A percentile compares a stretch with the other conserved stretches of the same genome.
Evolutionary conservation across 2,113 vertebrate genomes (phyloP).

Genomic region (Mungos mungo): DNA sequence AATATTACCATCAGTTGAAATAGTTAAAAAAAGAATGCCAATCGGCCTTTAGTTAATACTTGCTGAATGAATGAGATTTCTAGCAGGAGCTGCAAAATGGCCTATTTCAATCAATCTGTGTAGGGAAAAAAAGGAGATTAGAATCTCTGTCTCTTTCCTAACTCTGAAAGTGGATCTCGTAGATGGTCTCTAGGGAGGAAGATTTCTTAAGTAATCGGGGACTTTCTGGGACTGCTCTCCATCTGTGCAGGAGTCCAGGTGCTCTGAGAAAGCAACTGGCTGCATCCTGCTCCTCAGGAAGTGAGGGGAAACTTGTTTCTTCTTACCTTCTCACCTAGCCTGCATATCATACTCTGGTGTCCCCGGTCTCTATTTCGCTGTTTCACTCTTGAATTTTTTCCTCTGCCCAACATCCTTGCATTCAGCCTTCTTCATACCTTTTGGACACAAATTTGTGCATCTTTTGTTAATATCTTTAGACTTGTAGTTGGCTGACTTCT

Average conservation of each 20-base stretch:
- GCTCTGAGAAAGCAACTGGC: background rate
- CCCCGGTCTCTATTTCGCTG: background rate
- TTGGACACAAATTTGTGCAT: background rate
- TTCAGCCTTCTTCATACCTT: background rate
- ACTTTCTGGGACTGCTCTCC: too few species aligned
- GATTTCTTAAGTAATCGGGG: background rate
- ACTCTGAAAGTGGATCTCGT: background rate
- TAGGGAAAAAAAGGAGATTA: background rate
- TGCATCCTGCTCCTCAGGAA: background rate
- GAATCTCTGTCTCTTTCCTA: background rate
- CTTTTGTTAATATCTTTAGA: background rate
- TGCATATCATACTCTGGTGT: fast-evolving
- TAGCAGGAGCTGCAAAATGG: background rate
- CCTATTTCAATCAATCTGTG: background rate
- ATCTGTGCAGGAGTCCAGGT: background rate
- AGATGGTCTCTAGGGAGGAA: background rate
- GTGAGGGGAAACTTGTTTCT: background rate
- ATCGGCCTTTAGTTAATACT: background rate
- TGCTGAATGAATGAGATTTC: background rate
- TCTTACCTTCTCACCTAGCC: background rate
- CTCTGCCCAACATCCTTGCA: background rate
- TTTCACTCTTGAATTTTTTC: background rate
- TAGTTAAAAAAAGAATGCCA: background rate
- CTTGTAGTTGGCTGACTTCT: fast-evolving
- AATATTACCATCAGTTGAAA: background rate